A percentile compares a stretch with the other conserved stretches of the same genome.
Conservation (phyloP, 2,797 vertebrate genomes). For the Eutrigla gurnardus region DNA sequence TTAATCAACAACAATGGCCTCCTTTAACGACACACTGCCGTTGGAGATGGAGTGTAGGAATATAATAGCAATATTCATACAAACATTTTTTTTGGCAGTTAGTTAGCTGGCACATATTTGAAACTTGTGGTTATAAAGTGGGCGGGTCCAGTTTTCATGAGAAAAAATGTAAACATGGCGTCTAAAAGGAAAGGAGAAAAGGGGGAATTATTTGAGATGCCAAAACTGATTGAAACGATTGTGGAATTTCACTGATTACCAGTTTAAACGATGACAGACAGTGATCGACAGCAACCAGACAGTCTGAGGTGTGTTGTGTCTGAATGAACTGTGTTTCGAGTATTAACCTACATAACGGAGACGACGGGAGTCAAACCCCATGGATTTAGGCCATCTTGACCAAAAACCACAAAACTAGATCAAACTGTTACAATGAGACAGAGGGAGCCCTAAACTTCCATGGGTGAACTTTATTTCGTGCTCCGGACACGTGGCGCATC, state of each 20-base stretch:
- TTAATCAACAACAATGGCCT: slow-evolving; percentile 84
- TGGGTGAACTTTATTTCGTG: not conserved
- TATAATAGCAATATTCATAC: slow-evolving; percentile 42
- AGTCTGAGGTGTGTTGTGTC: slow-evolving; percentile 49
- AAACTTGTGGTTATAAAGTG: not conserved
- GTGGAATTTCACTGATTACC: not conserved
- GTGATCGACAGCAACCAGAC: slow-evolving; percentile 50
- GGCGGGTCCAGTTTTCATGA: not conserved
- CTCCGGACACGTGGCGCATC: too few relatives aligned
- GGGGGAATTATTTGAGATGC: not conserved
- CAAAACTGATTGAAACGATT: not conserved
- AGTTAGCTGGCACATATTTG: slow-evolving; percentile 2
- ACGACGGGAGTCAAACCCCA: slow-evolving; percentile 34
- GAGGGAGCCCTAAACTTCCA: not conserved
- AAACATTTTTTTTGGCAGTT: slow-evolving; percentile 12
- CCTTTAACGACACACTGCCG: slow-evolving; percentile 74
- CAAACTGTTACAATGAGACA: slow-evolving; percentile 4
- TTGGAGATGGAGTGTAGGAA: slow-evolving; percentile 40
- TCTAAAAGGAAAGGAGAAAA: not conserved
- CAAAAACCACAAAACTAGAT: slow-evolving; percentile 5
- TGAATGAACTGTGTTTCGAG: slow-evolving; percentile 44
- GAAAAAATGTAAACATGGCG: not conserved
- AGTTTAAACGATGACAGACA: slow-evolving; percentile 9
- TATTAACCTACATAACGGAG: slow-evolving; percentile 72
- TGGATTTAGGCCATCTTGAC: slow-evolving; percentile 12